Conservation (phyloP, 2,888 invertebrate genomes). For the Conistra vaccinii region DNA sequence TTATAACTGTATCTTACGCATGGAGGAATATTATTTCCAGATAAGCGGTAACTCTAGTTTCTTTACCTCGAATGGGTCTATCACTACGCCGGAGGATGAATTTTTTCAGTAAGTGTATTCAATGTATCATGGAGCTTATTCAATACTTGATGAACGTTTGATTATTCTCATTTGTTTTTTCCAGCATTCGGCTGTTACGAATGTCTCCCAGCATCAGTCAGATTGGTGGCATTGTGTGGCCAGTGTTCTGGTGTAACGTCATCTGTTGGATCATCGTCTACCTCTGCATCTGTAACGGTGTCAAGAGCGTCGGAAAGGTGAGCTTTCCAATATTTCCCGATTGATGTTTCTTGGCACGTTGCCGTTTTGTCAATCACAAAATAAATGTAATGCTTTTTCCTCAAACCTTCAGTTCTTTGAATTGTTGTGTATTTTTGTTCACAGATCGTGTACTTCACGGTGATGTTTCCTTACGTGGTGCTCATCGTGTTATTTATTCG, state of each 20-base stretch:
- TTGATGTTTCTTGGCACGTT: constrained; percentile 72
- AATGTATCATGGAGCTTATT: not conserved
- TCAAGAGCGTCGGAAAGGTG: constrained; percentile 96
- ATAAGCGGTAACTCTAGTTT: constrained; percentile 81
- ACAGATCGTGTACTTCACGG: constrained; percentile 95
- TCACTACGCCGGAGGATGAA: constrained; percentile 94
- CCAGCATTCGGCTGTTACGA: constrained; percentile 94
- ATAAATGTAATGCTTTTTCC: constrained; percentile 59
- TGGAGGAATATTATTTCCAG: constrained; percentile 77
- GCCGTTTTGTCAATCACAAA: constrained; percentile 74
- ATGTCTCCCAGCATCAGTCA: constrained; percentile 94
- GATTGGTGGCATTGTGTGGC: constrained; percentile 95
- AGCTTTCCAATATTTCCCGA: constrained; percentile 60
- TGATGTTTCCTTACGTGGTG: constrained; percentile 95
- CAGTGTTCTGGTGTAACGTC: constrained; percentile 93
- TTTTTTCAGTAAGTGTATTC: constrained; percentile 94
- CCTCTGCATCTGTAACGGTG: constrained; percentile 96
- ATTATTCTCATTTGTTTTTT: constrained; percentile 63
- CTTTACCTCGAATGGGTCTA: constrained; percentile 77
- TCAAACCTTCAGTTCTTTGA: constrained; percentile 53
- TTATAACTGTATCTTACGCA: constrained; percentile 31
- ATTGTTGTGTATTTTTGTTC: constrained; percentile 60
- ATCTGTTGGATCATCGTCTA: constrained; percentile 96
- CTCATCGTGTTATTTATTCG: constrained; percentile 93
- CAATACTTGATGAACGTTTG: not conserved